phyloP scores from a whole-genome alignment of 1,140 invertebrate species.

The Zeugodacus cucurbitae region DNA sequence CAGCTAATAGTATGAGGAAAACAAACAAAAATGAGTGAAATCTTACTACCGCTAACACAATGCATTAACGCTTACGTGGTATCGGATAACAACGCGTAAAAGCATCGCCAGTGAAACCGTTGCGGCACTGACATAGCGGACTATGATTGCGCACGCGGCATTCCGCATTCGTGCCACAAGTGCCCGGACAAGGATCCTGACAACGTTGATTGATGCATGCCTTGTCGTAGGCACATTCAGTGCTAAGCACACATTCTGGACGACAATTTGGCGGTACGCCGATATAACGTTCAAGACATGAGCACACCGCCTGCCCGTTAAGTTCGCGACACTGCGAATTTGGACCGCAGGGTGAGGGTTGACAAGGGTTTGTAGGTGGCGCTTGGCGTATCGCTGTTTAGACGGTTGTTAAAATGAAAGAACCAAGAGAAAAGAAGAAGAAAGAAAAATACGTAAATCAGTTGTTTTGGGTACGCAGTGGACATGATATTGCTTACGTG shows the following conservation, averaged over 20 bases:
- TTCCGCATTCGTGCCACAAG: conserved; percentile 76
- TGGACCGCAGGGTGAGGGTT: conserved; percentile 75
- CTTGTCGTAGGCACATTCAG: conserved; percentile 73
- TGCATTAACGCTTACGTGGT: conserved; percentile 70
- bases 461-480: background rate
- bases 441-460: background rate
- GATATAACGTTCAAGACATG: conserved; percentile 72
- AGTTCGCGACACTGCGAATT: conserved; percentile 74
- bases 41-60: background rate
- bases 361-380: conserved; percentile 69
- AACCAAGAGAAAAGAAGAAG: background rate
- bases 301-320: conserved; percentile 73
- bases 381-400: conserved; percentile 55
- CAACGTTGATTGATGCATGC: conserved; percentile 80
- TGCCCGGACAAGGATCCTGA: conserved; percentile 74
- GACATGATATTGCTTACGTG: conserved; percentile 68
- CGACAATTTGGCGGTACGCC: conserved; percentile 76
- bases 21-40: background rate
- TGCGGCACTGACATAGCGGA: conserved; percentile 75
- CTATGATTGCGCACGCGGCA: conserved; percentile 79
- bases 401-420: background rate
- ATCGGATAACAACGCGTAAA: conserved; percentile 72
- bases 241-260: conserved; percentile 75
- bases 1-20: conserved; percentile 48
- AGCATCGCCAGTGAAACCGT: conserved; percentile 75